Percentiles rank a stretch among this genome's conserved stretches.
phyloP scores from a whole-genome alignment of 2,797 vertebrate genomes.

The Pogonophryne albipinna region DNA sequence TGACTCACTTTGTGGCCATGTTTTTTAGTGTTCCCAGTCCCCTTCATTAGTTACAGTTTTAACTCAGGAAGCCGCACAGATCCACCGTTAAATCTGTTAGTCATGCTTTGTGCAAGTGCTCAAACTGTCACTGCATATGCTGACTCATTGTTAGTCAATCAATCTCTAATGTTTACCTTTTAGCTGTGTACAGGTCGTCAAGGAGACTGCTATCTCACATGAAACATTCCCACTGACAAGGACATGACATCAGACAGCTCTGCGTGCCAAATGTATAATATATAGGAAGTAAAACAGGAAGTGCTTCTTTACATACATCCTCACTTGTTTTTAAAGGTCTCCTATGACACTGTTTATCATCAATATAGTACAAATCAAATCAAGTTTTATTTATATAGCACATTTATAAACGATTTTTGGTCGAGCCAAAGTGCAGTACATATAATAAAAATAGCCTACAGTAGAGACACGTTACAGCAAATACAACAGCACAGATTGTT shows the following conservation, averaged over 20 bases:
- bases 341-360: no score
- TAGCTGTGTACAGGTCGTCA: background rate
- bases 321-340: background rate
- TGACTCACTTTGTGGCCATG: background rate
- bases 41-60: background rate
- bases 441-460: no score
- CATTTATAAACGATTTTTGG: no score
- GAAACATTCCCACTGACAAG: no score
- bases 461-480: no score
- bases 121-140: background rate
- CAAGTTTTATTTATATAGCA: no score
- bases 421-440: no score
- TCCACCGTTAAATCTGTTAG: background rate
- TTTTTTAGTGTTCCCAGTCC: background rate
- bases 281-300: slow-evolving; percentile 9
- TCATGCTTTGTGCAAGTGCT: background rate
- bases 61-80: background rate
- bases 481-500: no score
- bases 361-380: no score
- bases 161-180: background rate
- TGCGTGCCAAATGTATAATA: background rate
- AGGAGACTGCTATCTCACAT: background rate
- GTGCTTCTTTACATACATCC: background rate
- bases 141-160: background rate
- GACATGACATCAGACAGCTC: background rate